A percentile compares a stretch with the other conserved stretches of the same genome.
These are phyloP conservation scores for Oryzias javanicus DNA, from an alignment of 2,113 vertebrate species.

Conservation along the genomic window DNA sequence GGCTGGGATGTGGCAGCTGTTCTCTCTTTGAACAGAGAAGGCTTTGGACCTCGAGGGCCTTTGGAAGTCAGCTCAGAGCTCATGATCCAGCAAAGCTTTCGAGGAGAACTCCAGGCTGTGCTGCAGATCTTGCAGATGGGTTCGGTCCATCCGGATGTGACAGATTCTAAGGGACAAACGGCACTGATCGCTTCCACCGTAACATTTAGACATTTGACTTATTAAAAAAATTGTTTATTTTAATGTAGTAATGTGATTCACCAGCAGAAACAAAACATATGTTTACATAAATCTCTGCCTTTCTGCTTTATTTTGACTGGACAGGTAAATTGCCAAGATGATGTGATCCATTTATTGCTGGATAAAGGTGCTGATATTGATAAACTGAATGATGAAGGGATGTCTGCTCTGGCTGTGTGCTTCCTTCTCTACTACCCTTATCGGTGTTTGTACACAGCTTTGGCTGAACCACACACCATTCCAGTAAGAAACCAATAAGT, in stretches of 20 bases:
- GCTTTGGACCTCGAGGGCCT: slow-evolving; percentile 77
- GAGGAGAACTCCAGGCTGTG: slow-evolving; percentile 71
- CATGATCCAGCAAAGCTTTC: slow-evolving; percentile 76
- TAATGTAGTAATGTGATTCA: too few species aligned
- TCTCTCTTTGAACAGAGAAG: slow-evolving; percentile 64
- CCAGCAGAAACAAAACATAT: too few species aligned
- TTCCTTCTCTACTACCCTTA: slow-evolving; percentile 82
- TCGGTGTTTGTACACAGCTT: slow-evolving; percentile 63
- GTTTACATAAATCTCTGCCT: too few species aligned
- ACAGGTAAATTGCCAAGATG: slow-evolving; percentile 76
- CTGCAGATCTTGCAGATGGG: slow-evolving; percentile 61
- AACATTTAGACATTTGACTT: slow-evolving; percentile 24
- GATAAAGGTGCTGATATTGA: slow-evolving; percentile 84
- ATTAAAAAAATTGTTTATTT: too few species aligned
- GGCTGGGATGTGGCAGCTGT: slow-evolving; percentile 75
- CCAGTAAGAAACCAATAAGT: slow-evolving; percentile 26
- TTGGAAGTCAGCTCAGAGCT: slow-evolving; percentile 74
- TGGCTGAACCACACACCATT: slow-evolving; percentile 45
- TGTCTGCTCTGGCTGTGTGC: slow-evolving; percentile 81
- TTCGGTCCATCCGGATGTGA: slow-evolving; percentile 76
- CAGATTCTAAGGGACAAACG: slow-evolving; percentile 77
- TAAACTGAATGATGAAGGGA: slow-evolving; percentile 78
- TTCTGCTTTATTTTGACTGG: slow-evolving; percentile 1
- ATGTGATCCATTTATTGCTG: slow-evolving; percentile 81
- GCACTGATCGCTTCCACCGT: slow-evolving; percentile 83